Conservation (phyloP, 2,113 vertebrate genomes). For the Pontoporia blainvillei region DNA sequence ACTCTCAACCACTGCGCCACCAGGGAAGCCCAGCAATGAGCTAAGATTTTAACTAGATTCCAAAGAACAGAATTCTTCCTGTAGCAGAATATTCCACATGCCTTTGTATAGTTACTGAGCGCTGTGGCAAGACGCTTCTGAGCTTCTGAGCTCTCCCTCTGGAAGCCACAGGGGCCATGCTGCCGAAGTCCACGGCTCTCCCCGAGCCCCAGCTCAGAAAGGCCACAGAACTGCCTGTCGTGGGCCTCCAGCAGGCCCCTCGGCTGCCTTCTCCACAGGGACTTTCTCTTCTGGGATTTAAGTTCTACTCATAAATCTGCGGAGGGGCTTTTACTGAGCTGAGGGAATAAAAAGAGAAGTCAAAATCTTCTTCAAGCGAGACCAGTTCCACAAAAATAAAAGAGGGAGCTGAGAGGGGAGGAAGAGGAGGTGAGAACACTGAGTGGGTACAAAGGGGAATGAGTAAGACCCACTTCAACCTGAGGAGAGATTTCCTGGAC, state of each 20-base stretch:
- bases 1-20: too few relatives aligned
- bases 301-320: not conserved
- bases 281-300: constrained; percentile 58
- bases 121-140: not conserved
- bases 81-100: not conserved
- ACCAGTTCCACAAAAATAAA: not conserved
- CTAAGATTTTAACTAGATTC: not conserved
- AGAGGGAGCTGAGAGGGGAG: not conserved
- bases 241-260: not conserved
- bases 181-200: too few relatives aligned
- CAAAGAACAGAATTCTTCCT: not conserved
- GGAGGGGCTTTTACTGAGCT: not conserved
- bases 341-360: not conserved
- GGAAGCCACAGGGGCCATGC: not conserved
- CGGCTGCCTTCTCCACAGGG: not conserved
- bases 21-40: too few relatives aligned
- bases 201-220: too few relatives aligned
- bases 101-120: not conserved
- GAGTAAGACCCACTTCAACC: not conserved
- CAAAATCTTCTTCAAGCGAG: not conserved
- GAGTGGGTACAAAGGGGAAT: not conserved
- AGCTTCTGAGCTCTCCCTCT: not conserved
- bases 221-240: not conserved
- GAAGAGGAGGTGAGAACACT: not conserved
- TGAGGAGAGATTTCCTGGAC: not conserved